These are phyloP conservation scores for Bombus breviceps DNA, from an alignment of 1,140 invertebrate genomes.

Conservation along the genomic window DNA sequence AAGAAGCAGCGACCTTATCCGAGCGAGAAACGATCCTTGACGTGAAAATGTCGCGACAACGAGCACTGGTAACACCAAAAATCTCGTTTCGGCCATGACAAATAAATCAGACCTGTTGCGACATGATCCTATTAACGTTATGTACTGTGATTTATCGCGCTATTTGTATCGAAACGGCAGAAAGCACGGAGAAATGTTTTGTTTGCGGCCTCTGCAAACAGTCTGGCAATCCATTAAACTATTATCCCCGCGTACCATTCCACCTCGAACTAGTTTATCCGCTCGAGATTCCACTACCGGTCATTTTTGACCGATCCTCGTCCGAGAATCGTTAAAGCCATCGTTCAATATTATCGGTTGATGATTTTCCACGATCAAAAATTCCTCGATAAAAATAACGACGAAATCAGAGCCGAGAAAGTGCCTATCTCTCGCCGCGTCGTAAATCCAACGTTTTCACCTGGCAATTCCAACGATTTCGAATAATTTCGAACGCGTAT, in stretches of 20 bases:
- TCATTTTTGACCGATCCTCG: background rate
- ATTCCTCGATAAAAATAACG: background rate
- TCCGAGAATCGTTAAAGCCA: background rate
- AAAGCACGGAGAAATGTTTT: slow-evolving; percentile 31
- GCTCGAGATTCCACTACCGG: background rate
- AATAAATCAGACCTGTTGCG: slow-evolving; percentile 49
- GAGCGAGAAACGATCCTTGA: background rate
- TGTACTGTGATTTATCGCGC: slow-evolving; percentile 34
- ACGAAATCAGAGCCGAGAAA: background rate
- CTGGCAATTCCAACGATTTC: background rate
- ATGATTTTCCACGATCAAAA: background rate
- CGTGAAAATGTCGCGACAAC: too few species aligned
- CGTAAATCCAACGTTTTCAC: background rate
- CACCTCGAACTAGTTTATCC: background rate
- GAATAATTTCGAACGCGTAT: background rate
- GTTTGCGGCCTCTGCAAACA: slow-evolving; percentile 23
- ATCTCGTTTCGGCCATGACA: slow-evolving; percentile 10
- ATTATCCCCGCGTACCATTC: background rate
- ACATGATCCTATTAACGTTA: slow-evolving; percentile 49
- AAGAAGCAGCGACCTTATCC: background rate
- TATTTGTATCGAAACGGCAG: slow-evolving; percentile 11
- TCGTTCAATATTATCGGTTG: background rate
- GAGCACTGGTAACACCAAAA: background rate
- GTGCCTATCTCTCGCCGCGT: too few species aligned
- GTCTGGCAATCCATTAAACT: slow-evolving; percentile 32